Evolutionary conservation across 2,113 vertebrate genomes (phyloP).

Genomic region (Scortum barcoo): DNA sequence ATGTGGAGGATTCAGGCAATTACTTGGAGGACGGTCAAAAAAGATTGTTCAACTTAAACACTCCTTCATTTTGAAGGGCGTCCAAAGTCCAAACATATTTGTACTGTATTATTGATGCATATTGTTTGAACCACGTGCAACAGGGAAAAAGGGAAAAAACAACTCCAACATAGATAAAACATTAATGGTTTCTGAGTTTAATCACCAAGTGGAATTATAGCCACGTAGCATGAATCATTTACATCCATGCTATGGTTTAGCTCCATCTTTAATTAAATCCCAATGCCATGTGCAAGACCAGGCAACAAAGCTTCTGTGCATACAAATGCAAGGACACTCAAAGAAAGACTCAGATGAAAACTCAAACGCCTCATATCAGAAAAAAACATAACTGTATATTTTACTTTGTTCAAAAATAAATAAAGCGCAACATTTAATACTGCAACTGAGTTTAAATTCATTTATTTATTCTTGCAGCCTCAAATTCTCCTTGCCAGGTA

Average conservation of each 20-base stretch:
- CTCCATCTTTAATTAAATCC: slow-evolving; percentile 13
- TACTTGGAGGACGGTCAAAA: slow-evolving; percentile 61
- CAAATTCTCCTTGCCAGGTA: neutral
- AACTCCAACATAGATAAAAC: slow-evolving; percentile 15
- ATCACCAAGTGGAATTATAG: slow-evolving; percentile 4
- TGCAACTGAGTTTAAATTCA: neutral
- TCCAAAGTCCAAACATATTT: slow-evolving; percentile 31
- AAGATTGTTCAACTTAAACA: slow-evolving; percentile 56
- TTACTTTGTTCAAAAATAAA: neutral
- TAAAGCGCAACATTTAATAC: neutral
- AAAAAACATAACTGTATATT: neutral
- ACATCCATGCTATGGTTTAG: neutral
- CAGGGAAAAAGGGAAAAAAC: neutral
- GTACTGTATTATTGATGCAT: slow-evolving; percentile 5
- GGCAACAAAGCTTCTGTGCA: neutral
- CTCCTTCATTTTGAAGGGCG: slow-evolving; percentile 41
- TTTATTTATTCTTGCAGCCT: too few species aligned
- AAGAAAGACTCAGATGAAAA: neutral
- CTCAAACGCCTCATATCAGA: neutral
- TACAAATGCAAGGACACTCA: neutral
- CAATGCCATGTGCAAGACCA: neutral
- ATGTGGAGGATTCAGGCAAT: slow-evolving; percentile 71
- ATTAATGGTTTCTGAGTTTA: neutral
- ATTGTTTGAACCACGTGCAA: slow-evolving; percentile 36
- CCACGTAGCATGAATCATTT: neutral